Conservation (phyloP, 2,797 vertebrate genomes). For the Oreochromis grahami region DNA sequence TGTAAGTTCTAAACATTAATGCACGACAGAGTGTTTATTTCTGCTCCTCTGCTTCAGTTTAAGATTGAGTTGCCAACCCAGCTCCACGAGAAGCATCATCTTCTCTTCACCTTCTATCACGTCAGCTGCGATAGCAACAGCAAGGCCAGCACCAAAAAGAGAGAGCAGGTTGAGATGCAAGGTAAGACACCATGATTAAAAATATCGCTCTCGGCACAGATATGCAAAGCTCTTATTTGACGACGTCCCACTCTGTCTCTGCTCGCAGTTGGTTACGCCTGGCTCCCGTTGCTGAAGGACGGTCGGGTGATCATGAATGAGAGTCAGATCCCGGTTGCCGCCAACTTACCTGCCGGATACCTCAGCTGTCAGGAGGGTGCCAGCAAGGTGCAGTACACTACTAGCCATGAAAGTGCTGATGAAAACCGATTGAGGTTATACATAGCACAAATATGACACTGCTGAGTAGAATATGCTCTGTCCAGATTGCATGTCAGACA, state of each 20-base stretch:
- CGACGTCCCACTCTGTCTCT: not conserved
- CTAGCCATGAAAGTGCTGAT: not conserved
- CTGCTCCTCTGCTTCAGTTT: slow-evolving; percentile 71
- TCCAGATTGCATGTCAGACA: not conserved
- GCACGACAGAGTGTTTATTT: not conserved
- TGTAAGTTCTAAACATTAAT: not conserved
- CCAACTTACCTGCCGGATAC: slow-evolving; percentile 89
- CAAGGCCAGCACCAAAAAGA: slow-evolving; percentile 85
- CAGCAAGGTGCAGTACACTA: slow-evolving; percentile 80
- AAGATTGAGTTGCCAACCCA: slow-evolving; percentile 96
- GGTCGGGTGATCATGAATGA: slow-evolving; percentile 90
- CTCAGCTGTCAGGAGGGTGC: slow-evolving; percentile 86
- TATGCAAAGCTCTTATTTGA: not conserved
- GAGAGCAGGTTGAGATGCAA: slow-evolving; percentile 88
- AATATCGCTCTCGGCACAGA: not conserved
- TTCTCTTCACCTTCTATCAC: slow-evolving; percentile 94
- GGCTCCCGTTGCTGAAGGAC: slow-evolving; percentile 93
- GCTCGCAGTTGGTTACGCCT: slow-evolving; percentile 88
- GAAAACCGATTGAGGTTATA: not conserved
- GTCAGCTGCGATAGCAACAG: slow-evolving; percentile 95
- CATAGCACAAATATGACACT: not conserved
- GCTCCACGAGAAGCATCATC: slow-evolving; percentile 93
- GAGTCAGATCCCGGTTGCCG: slow-evolving; percentile 85
- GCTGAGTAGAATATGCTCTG: not conserved
- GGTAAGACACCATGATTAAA: slow-evolving; percentile 62